Conservation (phyloP, 37 sponge, comb jelly and placozoan species). For the Halichondria panicea region DNA sequence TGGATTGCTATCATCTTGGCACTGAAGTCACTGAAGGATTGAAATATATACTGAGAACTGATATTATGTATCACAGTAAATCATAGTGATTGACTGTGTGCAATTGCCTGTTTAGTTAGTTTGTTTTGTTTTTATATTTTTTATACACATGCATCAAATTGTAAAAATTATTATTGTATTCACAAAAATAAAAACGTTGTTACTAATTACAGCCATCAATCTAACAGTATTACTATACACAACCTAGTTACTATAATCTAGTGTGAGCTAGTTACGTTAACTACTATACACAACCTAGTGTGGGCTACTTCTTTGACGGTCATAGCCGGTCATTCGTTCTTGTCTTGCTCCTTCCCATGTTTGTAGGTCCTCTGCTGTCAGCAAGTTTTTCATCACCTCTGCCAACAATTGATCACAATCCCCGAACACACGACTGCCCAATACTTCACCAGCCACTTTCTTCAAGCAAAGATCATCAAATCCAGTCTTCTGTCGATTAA, state of each 20-base stretch:
- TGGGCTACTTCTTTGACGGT: neutral
- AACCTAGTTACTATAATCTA: neutral
- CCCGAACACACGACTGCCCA: constrained; percentile 59
- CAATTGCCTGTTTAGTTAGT: neutral
- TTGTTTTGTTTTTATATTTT: neutral
- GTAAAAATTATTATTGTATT: neutral
- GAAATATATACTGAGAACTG: constrained; percentile 89
- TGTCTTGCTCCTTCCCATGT: constrained; percentile 40
- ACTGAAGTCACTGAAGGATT: constrained; percentile 62
- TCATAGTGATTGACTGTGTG: neutral
- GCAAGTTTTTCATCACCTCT: constrained; percentile 46
- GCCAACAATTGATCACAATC: constrained; percentile 55
- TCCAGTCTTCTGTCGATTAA: constrained; percentile 72
- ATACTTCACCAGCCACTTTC: neutral
- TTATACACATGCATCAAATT: neutral
- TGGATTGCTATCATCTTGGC: constrained; percentile 64
- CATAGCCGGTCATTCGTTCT: constrained; percentile 34
- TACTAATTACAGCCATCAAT: neutral
- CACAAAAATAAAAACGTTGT: neutral
- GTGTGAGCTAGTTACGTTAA: neutral
- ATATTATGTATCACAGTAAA: constrained; percentile 62
- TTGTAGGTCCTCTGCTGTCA: constrained; percentile 24
- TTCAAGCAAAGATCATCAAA: constrained; percentile 43
- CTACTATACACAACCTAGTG: neutral
- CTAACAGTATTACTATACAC: neutral